Evolutionary conservation across 2,888 invertebrate genomes (phyloP), one percentile per base, ranked within the genome.

Genomic region (Lypha dubia): DNA sequence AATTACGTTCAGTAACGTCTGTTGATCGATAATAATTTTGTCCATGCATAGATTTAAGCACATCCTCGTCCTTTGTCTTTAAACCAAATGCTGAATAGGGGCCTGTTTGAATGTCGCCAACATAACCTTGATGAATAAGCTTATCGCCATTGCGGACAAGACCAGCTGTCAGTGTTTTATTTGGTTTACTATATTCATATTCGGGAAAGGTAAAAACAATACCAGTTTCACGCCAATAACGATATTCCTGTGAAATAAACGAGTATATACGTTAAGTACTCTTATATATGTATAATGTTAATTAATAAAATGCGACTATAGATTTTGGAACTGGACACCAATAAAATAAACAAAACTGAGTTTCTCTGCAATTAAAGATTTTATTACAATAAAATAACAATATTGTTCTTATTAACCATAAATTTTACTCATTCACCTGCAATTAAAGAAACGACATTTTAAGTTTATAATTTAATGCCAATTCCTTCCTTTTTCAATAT

Each of bases 191-290:
- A 65, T 96, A 96, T 89, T 97, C 97, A 4, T 96, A 96, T 89
- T 98, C 98, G 70, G 97, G 92, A 94, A 97, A 97, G 5, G 95
- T 95, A 89, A 97, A 98, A 0, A 98, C 97, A 11, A 98, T 94
- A 1, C 98, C 98, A 28, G 94, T 95, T 76, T 95, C 94, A 79
- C 98, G 94, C 94, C 97, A 98, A 89, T 95, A 95, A 89, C 95
- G 95, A 89, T 97, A 98, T 89, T 97, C 96, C 85, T 90, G 53
- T 11, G 63, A 80, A 41, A 38, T 9, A 65, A 70, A 38, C 3
- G 17, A 13, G 1, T 38, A 38, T 11, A 13, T 38, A 38, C 11
- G 9, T 35, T 35, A 38, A 38, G n/a, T n/a, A n/a, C n/a, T n/a
- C n/a, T n/a, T n/a, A n/a, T n/a, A n/a, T n/a, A n/a, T n/a, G n/a